Evolutionary conservation across 1,140 invertebrate genomes (phyloP).

Genomic region (Cotesia vestalis): DNA sequence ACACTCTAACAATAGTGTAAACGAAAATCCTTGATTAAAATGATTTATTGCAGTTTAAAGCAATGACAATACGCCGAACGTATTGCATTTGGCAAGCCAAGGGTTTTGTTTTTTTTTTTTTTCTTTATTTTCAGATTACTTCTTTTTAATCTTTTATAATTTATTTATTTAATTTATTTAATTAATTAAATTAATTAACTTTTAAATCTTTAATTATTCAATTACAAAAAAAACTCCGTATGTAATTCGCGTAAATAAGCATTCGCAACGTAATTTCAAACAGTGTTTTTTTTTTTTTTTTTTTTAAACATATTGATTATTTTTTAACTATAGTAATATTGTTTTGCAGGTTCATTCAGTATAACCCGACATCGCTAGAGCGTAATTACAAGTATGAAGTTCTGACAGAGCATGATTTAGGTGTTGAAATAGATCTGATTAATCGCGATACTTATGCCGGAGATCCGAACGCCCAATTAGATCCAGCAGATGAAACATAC

Average conservation of each 20-base stretch:
- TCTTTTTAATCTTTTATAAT: neutral
- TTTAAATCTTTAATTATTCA: constrained; percentile 1
- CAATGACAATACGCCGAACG: constrained; percentile 2
- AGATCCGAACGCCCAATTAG: constrained; percentile 76
- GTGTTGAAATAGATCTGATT: constrained; percentile 95
- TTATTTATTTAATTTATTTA: neutral
- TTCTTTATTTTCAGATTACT: neutral
- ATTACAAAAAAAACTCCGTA: constrained; percentile 16
- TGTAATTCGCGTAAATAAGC: constrained; percentile 46
- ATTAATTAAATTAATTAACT: neutral
- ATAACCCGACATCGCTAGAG: constrained; percentile 94
- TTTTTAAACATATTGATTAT: constrained; percentile 5
- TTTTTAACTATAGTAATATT: constrained; percentile 21
- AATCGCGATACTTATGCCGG: constrained; percentile 93
- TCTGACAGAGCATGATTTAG: constrained; percentile 95
- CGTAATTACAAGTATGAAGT: constrained; percentile 96
- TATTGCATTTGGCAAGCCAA: constrained; percentile 16
- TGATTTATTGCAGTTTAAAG: constrained; percentile 5
- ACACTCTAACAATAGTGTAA: constrained; percentile 3
- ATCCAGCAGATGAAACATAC: constrained; percentile 85
- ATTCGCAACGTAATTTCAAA: constrained; percentile 63
- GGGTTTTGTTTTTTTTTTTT: neutral
- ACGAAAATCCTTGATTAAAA: neutral
- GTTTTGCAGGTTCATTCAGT: constrained; percentile 85
- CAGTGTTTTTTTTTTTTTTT: constrained; percentile 51